phyloP scores from a whole-genome alignment of 1,140 invertebrate genomes.

The Drosophila sproati region DNA sequence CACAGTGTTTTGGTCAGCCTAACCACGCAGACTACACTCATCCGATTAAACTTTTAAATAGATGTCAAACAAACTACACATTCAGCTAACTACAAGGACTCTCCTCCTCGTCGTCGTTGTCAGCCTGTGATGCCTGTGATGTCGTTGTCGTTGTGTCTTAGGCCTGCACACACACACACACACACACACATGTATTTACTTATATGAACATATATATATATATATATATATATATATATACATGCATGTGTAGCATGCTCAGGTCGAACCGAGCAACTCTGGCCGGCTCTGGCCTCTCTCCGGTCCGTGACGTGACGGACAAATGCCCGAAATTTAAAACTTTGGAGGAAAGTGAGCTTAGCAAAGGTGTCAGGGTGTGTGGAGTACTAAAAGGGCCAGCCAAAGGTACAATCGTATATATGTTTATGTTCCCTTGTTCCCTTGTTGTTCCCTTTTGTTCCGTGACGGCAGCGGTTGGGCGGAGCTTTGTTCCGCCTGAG shows the following conservation, averaged over 20 bases:
- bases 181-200: constrained; percentile 23
- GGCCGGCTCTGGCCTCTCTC: constrained; percentile 8
- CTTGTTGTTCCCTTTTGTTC: neutral
- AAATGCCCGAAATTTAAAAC: constrained; percentile 82
- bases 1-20: constrained; percentile 80
- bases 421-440: neutral
- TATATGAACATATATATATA: neutral
- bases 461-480: constrained; percentile 42
- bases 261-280: constrained; percentile 36
- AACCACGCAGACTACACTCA: constrained; percentile 81
- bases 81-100: constrained; percentile 77
- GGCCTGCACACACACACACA: constrained; percentile 48
- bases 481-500: constrained; percentile 28
- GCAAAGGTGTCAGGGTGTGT: constrained; percentile 20
- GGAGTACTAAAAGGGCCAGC: neutral
- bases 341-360: constrained; percentile 52
- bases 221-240: constrained; percentile 16
- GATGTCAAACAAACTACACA: constrained; percentile 83
- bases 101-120: constrained; percentile 24
- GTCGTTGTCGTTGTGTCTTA: constrained; percentile 55
- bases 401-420: neutral
- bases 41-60: constrained; percentile 84
- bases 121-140: constrained; percentile 12
- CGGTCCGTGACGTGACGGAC: constrained; percentile 62
- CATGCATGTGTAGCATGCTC: constrained; percentile 24